phyloP scores from a whole-genome alignment of 2,888 invertebrate species.

The Dusona sp. region DNA sequence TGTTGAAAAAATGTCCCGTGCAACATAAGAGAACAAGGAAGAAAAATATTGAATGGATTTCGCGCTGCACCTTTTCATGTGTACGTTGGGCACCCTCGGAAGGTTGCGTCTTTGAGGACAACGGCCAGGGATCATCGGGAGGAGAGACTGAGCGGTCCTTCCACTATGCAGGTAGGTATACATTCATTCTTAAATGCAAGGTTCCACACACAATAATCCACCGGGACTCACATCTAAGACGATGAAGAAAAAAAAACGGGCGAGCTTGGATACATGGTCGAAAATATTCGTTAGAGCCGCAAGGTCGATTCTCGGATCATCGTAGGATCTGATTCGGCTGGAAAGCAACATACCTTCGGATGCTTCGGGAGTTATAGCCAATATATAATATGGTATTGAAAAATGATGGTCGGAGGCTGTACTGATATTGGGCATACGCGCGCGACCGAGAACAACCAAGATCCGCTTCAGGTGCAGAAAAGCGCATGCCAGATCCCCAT shows the following conservation, averaged over 20 bases:
- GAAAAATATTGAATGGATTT: constrained; percentile 53
- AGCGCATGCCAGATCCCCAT: constrained; percentile 54
- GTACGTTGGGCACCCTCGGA: constrained; percentile 70
- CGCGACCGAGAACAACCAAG: constrained; percentile 40
- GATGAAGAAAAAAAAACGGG: constrained; percentile 23
- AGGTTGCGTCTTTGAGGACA: constrained; percentile 79
- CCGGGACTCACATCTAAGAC: constrained; percentile 25
- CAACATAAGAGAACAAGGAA: constrained; percentile 36
- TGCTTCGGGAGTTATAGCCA: constrained; percentile 42
- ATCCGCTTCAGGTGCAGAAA: constrained; percentile 71
- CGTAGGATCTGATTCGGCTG: constrained; percentile 49
- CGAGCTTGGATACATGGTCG: constrained; percentile 2
- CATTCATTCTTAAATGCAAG: constrained; percentile 59
- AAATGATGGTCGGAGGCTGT: constrained; percentile 51
- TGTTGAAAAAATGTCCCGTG: constrained; percentile 47
- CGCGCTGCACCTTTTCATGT: constrained; percentile 34
- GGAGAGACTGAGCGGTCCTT: constrained; percentile 39
- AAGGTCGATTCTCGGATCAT: constrained; percentile 59
- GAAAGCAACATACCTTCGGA: constrained; percentile 25
- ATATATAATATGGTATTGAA: constrained; percentile 54
- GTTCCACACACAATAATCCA: constrained; percentile 57
- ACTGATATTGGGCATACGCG: constrained; percentile 25
- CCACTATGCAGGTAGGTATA: constrained; percentile 52
- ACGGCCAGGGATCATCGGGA: constrained; percentile 54
- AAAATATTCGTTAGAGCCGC: constrained; percentile 42